Evolutionary conservation across 1,140 invertebrate species (phyloP).

Genomic region (Pseudomyrmex dendroicus): DNA sequence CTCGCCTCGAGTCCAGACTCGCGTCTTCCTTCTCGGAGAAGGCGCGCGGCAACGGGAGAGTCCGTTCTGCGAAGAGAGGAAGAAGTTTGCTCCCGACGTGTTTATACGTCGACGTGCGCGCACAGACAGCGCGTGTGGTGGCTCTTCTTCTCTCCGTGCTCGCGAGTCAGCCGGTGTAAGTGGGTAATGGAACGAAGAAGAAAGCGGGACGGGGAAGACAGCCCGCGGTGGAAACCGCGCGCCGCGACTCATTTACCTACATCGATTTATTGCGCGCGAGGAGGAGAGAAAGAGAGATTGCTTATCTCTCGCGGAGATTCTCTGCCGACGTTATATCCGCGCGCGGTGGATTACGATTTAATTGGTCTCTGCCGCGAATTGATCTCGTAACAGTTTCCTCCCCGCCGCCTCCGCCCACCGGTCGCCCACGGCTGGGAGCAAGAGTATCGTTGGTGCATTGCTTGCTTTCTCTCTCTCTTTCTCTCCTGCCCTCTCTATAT

Average conservation of each 20-base stretch:
- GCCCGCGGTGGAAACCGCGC: slow-evolving; percentile 46
- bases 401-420: not conserved
- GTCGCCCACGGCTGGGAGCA: slow-evolving; percentile 38
- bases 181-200: slow-evolving; percentile 63
- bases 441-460: not conserved
- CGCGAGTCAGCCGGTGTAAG: slow-evolving; percentile 47
- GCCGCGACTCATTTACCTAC: slow-evolving; percentile 74
- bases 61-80: not conserved
- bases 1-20: slow-evolving; percentile 44
- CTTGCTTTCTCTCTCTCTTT: not conserved
- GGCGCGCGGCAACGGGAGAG: not conserved
- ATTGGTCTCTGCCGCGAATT: slow-evolving; percentile 69
- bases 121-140: not conserved
- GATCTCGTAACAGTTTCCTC: slow-evolving; percentile 59
- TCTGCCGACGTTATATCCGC: slow-evolving; percentile 59
- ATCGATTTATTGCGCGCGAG: slow-evolving; percentile 73
- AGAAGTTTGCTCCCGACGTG: slow-evolving; percentile 16
- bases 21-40: slow-evolving; percentile 13
- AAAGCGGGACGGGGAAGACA: slow-evolving; percentile 65
- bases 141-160: not conserved
- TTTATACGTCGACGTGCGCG: slow-evolving; percentile 22
- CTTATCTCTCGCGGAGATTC: slow-evolving; percentile 66
- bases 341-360: slow-evolving; percentile 68
- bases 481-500: not conserved
- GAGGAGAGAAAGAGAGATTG: slow-evolving; percentile 53